Evolutionary conservation across 2,113 vertebrate genomes (phyloP), one percentile per base, ranked within the genome.

Genomic region (Cygnus buccinator): DNA sequence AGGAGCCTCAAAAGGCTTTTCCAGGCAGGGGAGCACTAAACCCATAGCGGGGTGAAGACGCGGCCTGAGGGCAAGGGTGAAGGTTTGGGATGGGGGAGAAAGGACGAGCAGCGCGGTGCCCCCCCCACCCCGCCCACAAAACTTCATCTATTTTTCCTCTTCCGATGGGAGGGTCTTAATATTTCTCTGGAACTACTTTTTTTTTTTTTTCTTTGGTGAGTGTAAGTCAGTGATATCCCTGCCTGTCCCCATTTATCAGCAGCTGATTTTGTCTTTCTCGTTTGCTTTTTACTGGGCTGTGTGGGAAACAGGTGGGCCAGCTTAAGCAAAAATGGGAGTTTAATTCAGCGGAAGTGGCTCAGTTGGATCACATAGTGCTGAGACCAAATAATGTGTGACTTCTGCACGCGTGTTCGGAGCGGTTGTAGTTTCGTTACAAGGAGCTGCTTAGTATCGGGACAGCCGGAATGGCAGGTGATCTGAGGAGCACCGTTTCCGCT

Each of bases 401-500:
- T 71, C 25, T 88, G 72, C 83, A 58, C 0, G 6, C 25, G 2
- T n/a, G 17, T 23, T 67, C 18, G 17, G 50, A 75, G 31, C 55
- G 12, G 66, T 83, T 70, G n/a, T 70, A 2, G 3, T 59, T 48
- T 44, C 17, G 11, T 68, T 86, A 44, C 18, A 33, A 73, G 55
- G 55, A 67, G 41, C 48, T 22, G 93, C 54, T 18, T 3, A 4
- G 70, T 4, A 1, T n/a, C 39, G 8, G 58, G 37, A 29, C 59
- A 3, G 26, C 26, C 33, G 8, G 76, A 9, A 2, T 57, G 84
- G 94, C 84, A 94, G 84, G 91, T 94, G 95, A 96, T 74, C 84
- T 28, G 83, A 94, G 87, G n/a, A 97, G 77, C 62, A 6, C 81
- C 0, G 2, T 76, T 97, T 94, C 89, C 84, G 52, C 33, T 72